Base-by-base conservation (phyloP, 2,113 vertebrate species). In the Gymnobelideus leadbeateri region DNA sequence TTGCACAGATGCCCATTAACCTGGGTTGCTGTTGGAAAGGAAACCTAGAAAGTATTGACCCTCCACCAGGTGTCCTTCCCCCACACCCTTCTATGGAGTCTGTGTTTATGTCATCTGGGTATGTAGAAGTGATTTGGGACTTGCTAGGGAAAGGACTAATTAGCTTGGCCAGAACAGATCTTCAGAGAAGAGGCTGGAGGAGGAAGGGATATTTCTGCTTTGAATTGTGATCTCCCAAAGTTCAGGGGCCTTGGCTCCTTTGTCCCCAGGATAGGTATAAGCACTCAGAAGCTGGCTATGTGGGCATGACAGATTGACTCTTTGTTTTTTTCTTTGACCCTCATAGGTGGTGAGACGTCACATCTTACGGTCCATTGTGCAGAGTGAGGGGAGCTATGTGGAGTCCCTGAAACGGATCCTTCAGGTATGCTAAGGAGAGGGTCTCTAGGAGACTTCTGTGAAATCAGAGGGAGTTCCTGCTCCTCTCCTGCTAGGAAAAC, bases 281-380 rank as follows among this genome's bases (percentile, higher is more conserved):
- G 28, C 23, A 0, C 26, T 0, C 0, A 0, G 57, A 10, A 0
- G 12, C 51, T 77, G 19, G 3, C 92, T 21, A 9, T 11, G 16
- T 12, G 25, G 10, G 0, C 1, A 0, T 4, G 51, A 0, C 4
- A 2, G 23, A 50, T 1, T 0, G 23, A 7, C 89, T n/a, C 6
- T 0, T 89, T 94, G 95, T 96, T 92, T 0, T 0, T 10, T 43
- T 84, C 10, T 77, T 94, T 0, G 89, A 26, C 57, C 77, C 0
- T 91, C 2, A 3, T 98, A 99, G 99, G 99, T 99, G 95, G 99
- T 99, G 49, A 98, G 99, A 50, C 98, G 99, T 26, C 99, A 99
- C 97, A 99, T 99, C 98, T 98, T 99, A 68, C 98, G 99, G 96
- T 99, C 99, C 97, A 99, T 99, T 3, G 99, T 99, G 93, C 99